Evolutionary conservation across 2,113 vertebrate species (phyloP).

Genomic region (Cromileptes altivelis): DNA sequence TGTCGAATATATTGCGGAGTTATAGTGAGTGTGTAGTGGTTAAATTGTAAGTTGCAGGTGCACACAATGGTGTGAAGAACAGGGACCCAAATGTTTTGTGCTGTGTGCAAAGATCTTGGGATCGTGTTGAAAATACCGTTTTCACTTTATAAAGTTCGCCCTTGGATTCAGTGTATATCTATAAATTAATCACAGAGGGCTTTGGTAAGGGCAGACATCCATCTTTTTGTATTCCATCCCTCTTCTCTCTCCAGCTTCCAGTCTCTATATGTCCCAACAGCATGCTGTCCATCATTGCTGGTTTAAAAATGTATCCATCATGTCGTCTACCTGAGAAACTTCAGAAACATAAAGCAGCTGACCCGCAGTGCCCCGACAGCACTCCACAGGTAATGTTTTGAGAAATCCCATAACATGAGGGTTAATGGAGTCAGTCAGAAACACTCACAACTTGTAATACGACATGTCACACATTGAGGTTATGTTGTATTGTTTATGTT

Average conservation of each 20-base stretch:
- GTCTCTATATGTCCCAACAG: neutral
- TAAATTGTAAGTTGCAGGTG: neutral
- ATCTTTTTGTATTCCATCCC: too few relatives aligned
- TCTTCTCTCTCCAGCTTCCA: neutral
- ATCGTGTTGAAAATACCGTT: neutral
- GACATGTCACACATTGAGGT: neutral
- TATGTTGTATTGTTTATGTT: conserved; percentile 1
- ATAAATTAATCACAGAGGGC: neutral
- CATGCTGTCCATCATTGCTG: too few relatives aligned
- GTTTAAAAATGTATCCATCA: neutral
- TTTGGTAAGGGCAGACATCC: neutral
- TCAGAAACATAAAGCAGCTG: neutral
- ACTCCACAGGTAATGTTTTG: neutral
- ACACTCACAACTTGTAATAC: neutral
- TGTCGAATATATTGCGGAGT: too few relatives aligned
- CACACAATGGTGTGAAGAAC: neutral
- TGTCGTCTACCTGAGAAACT: neutral
- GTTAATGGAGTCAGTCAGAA: conserved; percentile 25
- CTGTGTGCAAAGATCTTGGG: neutral
- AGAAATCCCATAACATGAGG: conserved; percentile 13
- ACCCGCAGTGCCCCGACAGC: neutral
- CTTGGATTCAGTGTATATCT: neutral
- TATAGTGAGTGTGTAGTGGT: too few relatives aligned
- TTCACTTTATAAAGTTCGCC: too few relatives aligned
- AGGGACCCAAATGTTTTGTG: neutral